These are phyloP conservation scores for Patella ulyssiponensis DNA, from an alignment of 2,888 invertebrate genomes.

Conservation along the genomic window DNA sequence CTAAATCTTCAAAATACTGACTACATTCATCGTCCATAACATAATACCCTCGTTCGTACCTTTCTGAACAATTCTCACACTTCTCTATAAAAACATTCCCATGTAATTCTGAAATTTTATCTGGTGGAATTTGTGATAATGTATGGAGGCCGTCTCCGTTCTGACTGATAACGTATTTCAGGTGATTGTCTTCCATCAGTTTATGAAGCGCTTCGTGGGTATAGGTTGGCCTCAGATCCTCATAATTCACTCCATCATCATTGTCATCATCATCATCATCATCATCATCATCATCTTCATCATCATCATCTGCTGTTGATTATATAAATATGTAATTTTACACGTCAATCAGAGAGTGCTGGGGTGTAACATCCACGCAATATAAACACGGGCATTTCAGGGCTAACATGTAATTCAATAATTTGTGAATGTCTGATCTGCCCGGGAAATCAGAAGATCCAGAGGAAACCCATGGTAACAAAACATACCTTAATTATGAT, in stretches of 20 bases:
- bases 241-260: conserved; percentile 58
- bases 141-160: conserved; percentile 67
- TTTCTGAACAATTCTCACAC: conserved; percentile 55
- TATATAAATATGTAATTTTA: neutral
- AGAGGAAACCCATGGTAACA: no score
- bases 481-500: no score
- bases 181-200: conserved; percentile 46
- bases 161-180: conserved; percentile 63
- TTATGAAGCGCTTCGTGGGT: conserved; percentile 63
- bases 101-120: conserved; percentile 62
- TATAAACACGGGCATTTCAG: no score
- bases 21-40: conserved; percentile 60
- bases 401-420: no score
- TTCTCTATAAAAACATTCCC: conserved; percentile 65
- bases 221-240: conserved; percentile 61
- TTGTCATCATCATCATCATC: conserved; percentile 20
- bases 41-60: conserved; percentile 54
- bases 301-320: neutral
- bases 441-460: no score
- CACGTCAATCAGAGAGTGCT: no score
- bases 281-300: conserved; percentile 13
- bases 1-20: conserved; percentile 62
- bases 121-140: conserved; percentile 53
- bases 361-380: no score
- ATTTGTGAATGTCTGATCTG: no score